These are phyloP conservation scores for Triplophysa tibetana DNA, from an alignment of 2,113 vertebrate species.

Conservation along the genomic window DNA sequence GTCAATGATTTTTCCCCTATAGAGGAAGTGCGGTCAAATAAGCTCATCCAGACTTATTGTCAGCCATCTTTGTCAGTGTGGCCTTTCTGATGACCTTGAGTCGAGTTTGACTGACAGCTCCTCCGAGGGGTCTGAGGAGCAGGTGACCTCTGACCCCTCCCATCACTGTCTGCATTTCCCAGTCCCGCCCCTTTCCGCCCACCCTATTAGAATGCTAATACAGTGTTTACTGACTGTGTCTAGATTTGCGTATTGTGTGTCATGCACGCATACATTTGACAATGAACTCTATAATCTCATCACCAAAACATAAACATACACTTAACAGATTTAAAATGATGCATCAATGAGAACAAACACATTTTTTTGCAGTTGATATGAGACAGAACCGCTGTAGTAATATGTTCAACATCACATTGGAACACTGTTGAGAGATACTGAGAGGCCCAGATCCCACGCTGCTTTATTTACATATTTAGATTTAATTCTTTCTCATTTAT, in stretches of 20 bases:
- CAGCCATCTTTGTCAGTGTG: slow-evolving; percentile 75
- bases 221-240: slow-evolving; percentile 78
- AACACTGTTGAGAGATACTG: slow-evolving; percentile 21
- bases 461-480: slow-evolving; percentile 52
- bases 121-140: slow-evolving; percentile 69
- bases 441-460: slow-evolving; percentile 31
- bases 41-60: slow-evolving; percentile 65
- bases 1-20: slow-evolving; percentile 63
- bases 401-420: not conserved
- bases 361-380: not conserved
- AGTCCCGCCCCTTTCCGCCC: slow-evolving; percentile 68
- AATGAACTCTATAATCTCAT: slow-evolving; percentile 64
- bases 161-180: slow-evolving; percentile 64
- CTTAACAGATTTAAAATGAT: not conserved
- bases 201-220: slow-evolving; percentile 82
- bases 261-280: slow-evolving; percentile 67
- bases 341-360: too few relatives aligned
- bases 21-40: slow-evolving; percentile 70
- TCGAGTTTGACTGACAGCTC: slow-evolving; percentile 73
- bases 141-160: slow-evolving; percentile 70
- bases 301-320: slow-evolving; percentile 42
- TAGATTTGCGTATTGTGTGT: slow-evolving; percentile 66
- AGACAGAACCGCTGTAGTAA: not conserved
- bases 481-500: slow-evolving; percentile 71
- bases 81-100: slow-evolving; percentile 66